phyloP scores from a whole-genome alignment of 2,113 vertebrate genomes.

The Trematomus loennbergii region DNA sequence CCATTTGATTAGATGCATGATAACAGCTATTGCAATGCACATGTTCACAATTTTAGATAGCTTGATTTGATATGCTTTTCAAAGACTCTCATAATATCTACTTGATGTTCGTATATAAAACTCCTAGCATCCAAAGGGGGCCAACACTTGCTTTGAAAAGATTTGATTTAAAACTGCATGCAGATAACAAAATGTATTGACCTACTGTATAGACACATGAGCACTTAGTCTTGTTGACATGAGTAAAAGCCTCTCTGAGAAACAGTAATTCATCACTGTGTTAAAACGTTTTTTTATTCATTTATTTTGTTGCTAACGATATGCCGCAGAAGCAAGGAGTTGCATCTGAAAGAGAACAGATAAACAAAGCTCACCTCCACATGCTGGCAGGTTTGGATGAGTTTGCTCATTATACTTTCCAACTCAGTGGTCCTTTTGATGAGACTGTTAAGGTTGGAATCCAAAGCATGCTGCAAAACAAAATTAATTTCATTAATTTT shows the following conservation, averaged over 20 bases:
- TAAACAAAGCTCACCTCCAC: slow-evolving; percentile 92
- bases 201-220: slow-evolving; percentile 25
- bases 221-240: slow-evolving; percentile 45
- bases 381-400: slow-evolving; percentile 98
- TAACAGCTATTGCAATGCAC: not conserved
- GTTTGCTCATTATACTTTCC: slow-evolving; percentile 96
- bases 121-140: not conserved
- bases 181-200: slow-evolving; percentile 14
- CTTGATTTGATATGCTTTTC: slow-evolving; percentile 7
- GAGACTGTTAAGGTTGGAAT: slow-evolving; percentile 95
- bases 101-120: not conserved
- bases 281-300: slow-evolving; percentile 56
- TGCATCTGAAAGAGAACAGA: slow-evolving; percentile 47
- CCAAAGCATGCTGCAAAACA: slow-evolving; percentile 93
- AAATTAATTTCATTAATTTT: no score
- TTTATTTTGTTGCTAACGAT: slow-evolving; percentile 24
- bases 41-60: not conserved
- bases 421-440: slow-evolving; percentile 99
- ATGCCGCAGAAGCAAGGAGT: slow-evolving; percentile 9
- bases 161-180: not conserved
- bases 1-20: not conserved
- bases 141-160: not conserved
- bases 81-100: not conserved
- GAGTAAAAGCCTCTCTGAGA: slow-evolving; percentile 31
- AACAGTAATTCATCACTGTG: slow-evolving; percentile 50